Evolutionary conservation across 2,888 invertebrate genomes (phyloP).

Genomic region (Cryptocephalus moraei): DNA sequence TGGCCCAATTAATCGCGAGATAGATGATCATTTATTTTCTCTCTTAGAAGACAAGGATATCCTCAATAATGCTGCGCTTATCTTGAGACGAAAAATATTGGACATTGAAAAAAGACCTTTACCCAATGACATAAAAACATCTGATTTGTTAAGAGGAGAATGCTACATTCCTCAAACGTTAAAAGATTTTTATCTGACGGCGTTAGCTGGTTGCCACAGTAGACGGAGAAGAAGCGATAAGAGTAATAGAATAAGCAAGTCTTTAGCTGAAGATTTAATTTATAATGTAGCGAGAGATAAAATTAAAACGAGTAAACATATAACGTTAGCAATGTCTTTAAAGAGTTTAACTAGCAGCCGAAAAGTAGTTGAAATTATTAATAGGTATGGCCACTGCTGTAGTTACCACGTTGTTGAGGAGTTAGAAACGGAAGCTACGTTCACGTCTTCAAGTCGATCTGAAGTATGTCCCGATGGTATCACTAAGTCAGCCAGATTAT

Average conservation of each 20-base stretch:
- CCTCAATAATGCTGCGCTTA: constrained; percentile 1
- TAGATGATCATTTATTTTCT: constrained; percentile 2
- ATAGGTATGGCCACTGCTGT: neutral
- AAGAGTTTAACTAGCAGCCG: constrained; percentile 2
- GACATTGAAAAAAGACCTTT: neutral
- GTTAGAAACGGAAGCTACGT: constrained; percentile 1
- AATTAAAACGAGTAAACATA: constrained; percentile 10
- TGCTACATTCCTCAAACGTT: neutral
- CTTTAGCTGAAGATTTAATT: constrained; percentile 6
- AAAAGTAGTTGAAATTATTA: constrained; percentile 1
- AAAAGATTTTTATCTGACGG: neutral
- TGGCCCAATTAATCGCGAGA: neutral
- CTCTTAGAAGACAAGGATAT: constrained; percentile 1
- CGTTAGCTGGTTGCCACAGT: neutral
- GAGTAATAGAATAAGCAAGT: neutral
- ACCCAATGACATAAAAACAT: neutral
- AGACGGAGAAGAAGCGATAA: neutral
- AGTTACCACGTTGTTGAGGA: constrained; percentile 2
- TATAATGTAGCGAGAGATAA: constrained; percentile 7
- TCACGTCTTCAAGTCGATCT: neutral
- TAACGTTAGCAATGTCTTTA: constrained; percentile 4
- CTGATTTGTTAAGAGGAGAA: constrained; percentile 1
- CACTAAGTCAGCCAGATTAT: neutral
- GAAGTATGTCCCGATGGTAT: neutral
- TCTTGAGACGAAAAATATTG: neutral